Evolutionary conservation across 2,113 vertebrate genomes (phyloP), one percentile per base, ranked within the genome.

Genomic region (Brachyhypopomus gauderio): DNA sequence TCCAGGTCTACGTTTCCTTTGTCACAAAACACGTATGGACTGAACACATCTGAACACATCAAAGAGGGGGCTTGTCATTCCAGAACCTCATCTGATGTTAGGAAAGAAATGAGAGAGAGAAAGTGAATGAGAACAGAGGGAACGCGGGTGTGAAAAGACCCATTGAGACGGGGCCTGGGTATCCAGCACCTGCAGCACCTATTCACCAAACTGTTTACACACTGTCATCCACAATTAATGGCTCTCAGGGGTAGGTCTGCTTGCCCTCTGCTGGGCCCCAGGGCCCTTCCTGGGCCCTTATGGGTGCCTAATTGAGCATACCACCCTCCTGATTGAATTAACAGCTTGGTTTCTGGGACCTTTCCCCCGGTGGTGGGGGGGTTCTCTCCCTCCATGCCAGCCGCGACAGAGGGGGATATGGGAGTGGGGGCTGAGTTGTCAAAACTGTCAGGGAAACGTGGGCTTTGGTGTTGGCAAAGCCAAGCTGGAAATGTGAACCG

Each of bases 291-390:
- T 83, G 88, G 87, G 90, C 88, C 91, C 92, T 94, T 93, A 90
- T 93, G 90, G 91, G 86, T 91, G 93, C 91, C 88, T 93, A 93
- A 94, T 94, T 93, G 93, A 94, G 93, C 93, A 92, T 93, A 90
- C 86, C 63, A 74, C 90, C 86, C 89, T 86, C 52, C 88, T 94
- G 93, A 94, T 93, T 94, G 92, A 94, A 94, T 94, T 93, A 93
- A 93, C 93, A 94, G 91, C 92, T 93, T 91, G 81, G 90, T 90
- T 90, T 88, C 90, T 81, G 90, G 89, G 92, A 93, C 91, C 92
- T 83, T 92, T 90, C 83, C 88, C 85, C 72, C 78, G 80, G 83
- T 79, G 83, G 73, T 30, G 83, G 64, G 77, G 83, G 73, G 70
- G 55, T 86, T 85, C 83, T 82, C 79, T 66, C 76, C 52, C 45